These are phyloP conservation scores for Pseudorasbora parva DNA, from an alignment of 2,113 vertebrate genomes.

Conservation along the genomic window DNA sequence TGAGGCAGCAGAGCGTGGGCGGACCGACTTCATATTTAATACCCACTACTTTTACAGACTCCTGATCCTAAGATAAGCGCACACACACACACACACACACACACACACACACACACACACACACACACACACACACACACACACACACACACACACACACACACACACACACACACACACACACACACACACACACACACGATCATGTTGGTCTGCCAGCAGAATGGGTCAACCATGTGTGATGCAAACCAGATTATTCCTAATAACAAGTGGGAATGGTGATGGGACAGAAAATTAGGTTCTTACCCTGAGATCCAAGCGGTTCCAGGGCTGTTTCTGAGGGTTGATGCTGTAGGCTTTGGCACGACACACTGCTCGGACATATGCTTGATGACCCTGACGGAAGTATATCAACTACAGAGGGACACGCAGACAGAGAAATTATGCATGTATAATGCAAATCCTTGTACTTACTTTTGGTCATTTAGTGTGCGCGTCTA, in stretches of 20 bases:
- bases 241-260: not conserved
- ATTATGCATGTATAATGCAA: not conserved
- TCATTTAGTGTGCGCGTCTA: not conserved
- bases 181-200: slow-evolving; percentile 6
- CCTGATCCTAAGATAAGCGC: slow-evolving; percentile 90
- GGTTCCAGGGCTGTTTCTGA: slow-evolving; percentile 98
- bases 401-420: slow-evolving; percentile 94
- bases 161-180: too few relatives aligned
- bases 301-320: slow-evolving; percentile 95
- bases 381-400: slow-evolving; percentile 97
- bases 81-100: slow-evolving; percentile 6
- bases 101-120: slow-evolving; percentile 6
- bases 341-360: slow-evolving; percentile 94
- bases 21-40: slow-evolving; percentile 98
- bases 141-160: slow-evolving; percentile 5
- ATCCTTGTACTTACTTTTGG: not conserved
- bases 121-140: slow-evolving; percentile 6
- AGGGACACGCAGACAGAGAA: slow-evolving; percentile 47
- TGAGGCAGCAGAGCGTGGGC: slow-evolving; percentile 95
- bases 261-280: not conserved
- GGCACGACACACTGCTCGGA: slow-evolving; percentile 91
- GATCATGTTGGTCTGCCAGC: not conserved
- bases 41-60: slow-evolving; percentile 96
- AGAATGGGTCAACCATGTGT: not conserved
- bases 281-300: not conserved